Conservation (phyloP, 2,113 vertebrate genomes). For the Speoplatyrhinus poulsoni region DNA sequence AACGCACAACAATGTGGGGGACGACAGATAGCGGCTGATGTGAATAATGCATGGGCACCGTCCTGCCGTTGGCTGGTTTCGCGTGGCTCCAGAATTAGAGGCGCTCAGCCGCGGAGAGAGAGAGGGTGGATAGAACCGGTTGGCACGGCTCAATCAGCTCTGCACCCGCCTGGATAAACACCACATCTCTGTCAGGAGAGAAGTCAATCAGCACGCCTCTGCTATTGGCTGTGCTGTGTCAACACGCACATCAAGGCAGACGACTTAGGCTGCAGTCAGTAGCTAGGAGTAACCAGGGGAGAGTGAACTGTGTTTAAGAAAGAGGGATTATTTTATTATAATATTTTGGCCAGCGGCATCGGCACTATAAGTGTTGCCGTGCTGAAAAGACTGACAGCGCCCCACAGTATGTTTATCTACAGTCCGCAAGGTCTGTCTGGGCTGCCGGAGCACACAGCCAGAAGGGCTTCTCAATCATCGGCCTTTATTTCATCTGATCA, state of each 20-base stretch:
- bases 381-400: neutral
- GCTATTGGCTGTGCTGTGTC: slow-evolving; percentile 31
- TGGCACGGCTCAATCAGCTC: slow-evolving; percentile 39
- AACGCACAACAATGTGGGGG: slow-evolving; percentile 30
- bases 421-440: too few species aligned
- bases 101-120: slow-evolving; percentile 31
- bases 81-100: slow-evolving; percentile 46
- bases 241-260: slow-evolving; percentile 13
- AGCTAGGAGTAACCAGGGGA: neutral
- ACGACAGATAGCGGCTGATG: slow-evolving; percentile 52
- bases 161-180: slow-evolving; percentile 40
- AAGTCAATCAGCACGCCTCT: slow-evolving; percentile 51
- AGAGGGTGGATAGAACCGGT: slow-evolving; percentile 50
- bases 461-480: slow-evolving; percentile 43
- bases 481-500: slow-evolving; percentile 42
- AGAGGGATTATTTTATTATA: slow-evolving; percentile 2
- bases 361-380: too few species aligned
- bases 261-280: neutral
- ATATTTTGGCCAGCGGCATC: neutral
- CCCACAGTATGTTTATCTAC: neutral
- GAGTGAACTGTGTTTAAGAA: neutral
- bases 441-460: slow-evolving; percentile 8
- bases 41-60: slow-evolving; percentile 47
- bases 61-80: slow-evolving; percentile 34
- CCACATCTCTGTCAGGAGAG: slow-evolving; percentile 59